A percentile compares a stretch with the other conserved stretches of the same genome.
phyloP scores from a whole-genome alignment of 2,888 invertebrate species.

The Caenorhabditis uteleia region DNA sequence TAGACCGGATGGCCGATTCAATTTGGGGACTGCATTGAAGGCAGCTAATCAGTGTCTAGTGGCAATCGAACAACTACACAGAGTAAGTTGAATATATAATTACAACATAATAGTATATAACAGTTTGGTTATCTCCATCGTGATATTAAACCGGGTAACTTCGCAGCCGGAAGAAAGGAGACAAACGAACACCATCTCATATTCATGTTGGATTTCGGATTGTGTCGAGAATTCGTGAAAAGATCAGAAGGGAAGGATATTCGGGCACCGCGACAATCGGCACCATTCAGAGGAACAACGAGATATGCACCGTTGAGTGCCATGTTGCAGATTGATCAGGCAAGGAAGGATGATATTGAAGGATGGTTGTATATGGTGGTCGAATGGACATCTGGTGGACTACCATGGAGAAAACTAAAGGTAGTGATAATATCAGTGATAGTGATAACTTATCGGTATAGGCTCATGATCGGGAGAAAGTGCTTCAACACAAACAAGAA shows the following conservation, averaged over 20 bases:
- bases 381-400: constrained; percentile 59
- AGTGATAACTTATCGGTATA: too few relatives aligned
- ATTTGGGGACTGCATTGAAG: constrained; percentile 45
- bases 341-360: constrained; percentile 63
- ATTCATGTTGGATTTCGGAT: constrained; percentile 62
- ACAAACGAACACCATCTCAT: constrained; percentile 51
- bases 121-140: constrained; percentile 60
- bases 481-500: constrained; percentile 51
- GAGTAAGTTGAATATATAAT: constrained; percentile 23
- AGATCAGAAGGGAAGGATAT: constrained; percentile 46
- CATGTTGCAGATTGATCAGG: constrained; percentile 51
- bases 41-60: constrained; percentile 45
- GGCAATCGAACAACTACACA: constrained; percentile 49
- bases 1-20: constrained; percentile 33
- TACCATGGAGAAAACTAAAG: constrained; percentile 57
- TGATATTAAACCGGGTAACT: constrained; percentile 59
- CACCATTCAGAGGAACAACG: constrained; percentile 62
- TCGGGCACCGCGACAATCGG: constrained; percentile 47
- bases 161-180: constrained; percentile 50
- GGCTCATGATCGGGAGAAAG: constrained; percentile 50
- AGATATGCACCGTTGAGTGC: constrained; percentile 59
- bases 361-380: constrained; percentile 63
- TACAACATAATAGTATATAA: constrained; percentile 2
- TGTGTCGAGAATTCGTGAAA: constrained; percentile 54
- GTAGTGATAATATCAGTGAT: neutral